Base-by-base conservation (phyloP, 2,797 vertebrate species). In the Acipenser oxyrinchus region DNA sequence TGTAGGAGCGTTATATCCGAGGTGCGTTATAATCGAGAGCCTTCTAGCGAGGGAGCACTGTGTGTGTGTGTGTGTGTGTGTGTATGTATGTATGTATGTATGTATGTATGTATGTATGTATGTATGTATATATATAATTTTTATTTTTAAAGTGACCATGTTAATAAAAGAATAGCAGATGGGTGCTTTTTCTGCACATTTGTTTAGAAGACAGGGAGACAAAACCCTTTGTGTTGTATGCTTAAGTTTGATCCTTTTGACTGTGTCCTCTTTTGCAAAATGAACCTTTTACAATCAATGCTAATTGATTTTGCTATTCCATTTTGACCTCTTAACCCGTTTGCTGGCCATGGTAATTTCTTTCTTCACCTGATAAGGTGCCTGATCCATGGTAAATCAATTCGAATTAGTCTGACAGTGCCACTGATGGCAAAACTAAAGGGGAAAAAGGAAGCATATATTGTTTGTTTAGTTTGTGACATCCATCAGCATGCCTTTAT, bases 241-340 rank as follows among this genome's bases (percentile, higher is more conserved):
- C 89, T 89, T 85, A 92, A 92, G 89, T 92, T 91, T 95, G 97
- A 97, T 97, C 93, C 93, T 89, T 90, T 91, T 86, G 87, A 91
- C 92, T 78, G 79, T 77, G 82, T 85, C 86, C 84, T 88, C 83
- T 88, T 91, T 90, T 89, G 84, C 92, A 93, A 97, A 96, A 94
- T 95, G 91, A 94, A 96, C 92, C 93, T 95, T 94, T 94, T 89
- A 81, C 93, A 96, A 94, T 97, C 95, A 94, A 96, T 98, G 94
- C 93, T 94, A 95, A 97, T 97, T 96, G 94, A 97, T 96, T 97
- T 96, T 94, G 85, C 90, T 87, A 89, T 95, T 94, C 90, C 85
- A 80, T 94, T 94, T 93, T 95, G 94, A 97, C 92, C 91, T 89
- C 78, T 83, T 87, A 84, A 86, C 90, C 89, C 90, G 86, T 89